Evolutionary conservation across 1,140 invertebrate genomes (phyloP).

Genomic region (Andricus grossulariae): DNA sequence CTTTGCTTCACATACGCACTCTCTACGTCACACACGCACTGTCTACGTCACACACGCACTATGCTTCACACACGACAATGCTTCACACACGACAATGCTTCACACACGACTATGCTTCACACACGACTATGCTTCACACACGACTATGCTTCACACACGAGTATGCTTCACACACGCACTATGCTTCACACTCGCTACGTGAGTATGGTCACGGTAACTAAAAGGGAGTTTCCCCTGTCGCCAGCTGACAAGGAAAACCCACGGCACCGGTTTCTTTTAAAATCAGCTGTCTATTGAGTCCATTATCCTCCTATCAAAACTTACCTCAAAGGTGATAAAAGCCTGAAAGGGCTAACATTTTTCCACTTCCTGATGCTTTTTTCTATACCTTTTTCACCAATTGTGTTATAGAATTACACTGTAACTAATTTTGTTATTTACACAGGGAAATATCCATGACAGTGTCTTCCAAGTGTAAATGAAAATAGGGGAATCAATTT

Average conservation of each 20-base stretch:
- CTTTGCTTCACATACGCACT: no score
- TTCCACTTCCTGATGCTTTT: neutral
- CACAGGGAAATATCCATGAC: no score
- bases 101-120: neutral
- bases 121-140: no score
- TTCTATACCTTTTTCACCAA: neutral
- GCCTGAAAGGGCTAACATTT: neutral
- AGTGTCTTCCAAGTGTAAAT: no score
- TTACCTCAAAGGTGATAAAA: neutral
- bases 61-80: no score
- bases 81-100: no score
- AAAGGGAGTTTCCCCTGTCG: constrained; percentile 13
- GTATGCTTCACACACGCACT: no score
- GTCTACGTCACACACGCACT: neutral
- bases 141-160: neutral
- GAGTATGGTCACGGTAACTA: neutral
- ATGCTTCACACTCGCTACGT: no score
- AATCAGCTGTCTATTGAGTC: constrained; percentile 1
- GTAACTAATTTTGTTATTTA: no score
- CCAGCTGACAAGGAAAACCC: constrained; percentile 21
- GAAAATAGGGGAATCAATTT: no score
- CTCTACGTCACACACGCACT: neutral
- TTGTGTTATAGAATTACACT: neutral
- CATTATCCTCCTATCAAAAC: constrained; percentile 19
- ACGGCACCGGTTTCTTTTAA: constrained; percentile 17